Evolutionary conservation across 2,797 vertebrate species (phyloP), one percentile per base, ranked within the genome.

Genomic region (Poecile montanus): DNA sequence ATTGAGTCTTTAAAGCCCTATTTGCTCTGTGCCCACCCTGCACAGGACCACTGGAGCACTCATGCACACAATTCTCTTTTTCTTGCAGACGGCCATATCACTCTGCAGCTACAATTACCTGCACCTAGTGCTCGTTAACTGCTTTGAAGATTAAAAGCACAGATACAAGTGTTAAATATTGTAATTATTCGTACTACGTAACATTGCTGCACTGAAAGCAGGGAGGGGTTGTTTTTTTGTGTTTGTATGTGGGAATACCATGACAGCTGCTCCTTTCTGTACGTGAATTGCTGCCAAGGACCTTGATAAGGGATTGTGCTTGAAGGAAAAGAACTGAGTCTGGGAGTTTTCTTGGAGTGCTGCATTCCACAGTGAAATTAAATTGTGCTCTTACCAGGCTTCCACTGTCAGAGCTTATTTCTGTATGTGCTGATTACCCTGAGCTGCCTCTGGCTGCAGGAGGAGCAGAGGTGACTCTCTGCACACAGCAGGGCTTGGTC

Each of bases 161-260:
- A 95, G 96, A 97, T 97, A 96, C 93, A 96, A 94, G 84, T 85
- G 89, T 93, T 95, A 95, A 96, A 95, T 95, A 95, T 93, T 96
- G 95, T 95, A 97, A 97, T 96, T 96, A 96, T 95, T 93, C 93
- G 3, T 94, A 68, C 91, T 95, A 95, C 45, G 62, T 94, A 96
- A 95, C 83, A 94, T 34, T 57, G 65, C 93, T 93, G 94, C 84
- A 86, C 82, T 89, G 84, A 91, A 94, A 91, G 71, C 25, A 95
- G 96, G 96, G 94, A 95, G 91, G 91, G 62, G 94, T 84, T 95
- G 94, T 82, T 95, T 96, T 94, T 92, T 85, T 8, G 2, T 93
- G 88, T 95, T 89, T 93, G 71, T 93, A 95, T 95, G 76, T 96
- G 87, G 93, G 84, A 96, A 97, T 95, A 72, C 78, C 96, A 85